Conservation (phyloP, 2,797 vertebrate genomes). For the Muscicapa striata region DNA sequence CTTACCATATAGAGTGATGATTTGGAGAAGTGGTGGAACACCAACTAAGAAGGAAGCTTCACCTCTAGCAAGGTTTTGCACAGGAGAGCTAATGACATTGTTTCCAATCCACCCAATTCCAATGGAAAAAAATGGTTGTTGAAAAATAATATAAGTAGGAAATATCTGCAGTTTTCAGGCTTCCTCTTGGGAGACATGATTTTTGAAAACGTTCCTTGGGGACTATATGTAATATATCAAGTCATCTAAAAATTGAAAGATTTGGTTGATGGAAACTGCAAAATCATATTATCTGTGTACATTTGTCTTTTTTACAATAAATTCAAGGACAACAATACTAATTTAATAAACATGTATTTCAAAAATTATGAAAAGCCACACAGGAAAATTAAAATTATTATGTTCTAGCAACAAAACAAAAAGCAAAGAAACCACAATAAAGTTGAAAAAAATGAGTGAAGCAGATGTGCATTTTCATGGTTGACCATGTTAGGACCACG, state of each 20-base stretch:
- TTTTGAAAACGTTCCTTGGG: background rate
- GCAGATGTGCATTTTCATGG: conserved; percentile 47
- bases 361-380: background rate
- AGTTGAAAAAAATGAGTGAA: conserved; percentile 25
- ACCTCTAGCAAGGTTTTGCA: background rate
- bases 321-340: background rate
- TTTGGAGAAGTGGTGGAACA: background rate
- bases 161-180: background rate
- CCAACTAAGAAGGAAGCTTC: background rate
- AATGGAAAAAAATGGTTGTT: background rate
- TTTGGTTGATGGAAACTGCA: background rate
- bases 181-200: background rate
- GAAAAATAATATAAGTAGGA: background rate
- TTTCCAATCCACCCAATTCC: background rate
- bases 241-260: background rate
- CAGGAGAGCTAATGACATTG: background rate
- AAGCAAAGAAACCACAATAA: conserved; percentile 51
- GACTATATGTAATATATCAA: background rate
- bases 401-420: background rate
- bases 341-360: background rate
- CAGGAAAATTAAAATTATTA: conserved; percentile 17
- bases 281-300: background rate
- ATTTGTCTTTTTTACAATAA: background rate
- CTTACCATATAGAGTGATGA: background rate
- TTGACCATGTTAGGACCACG: background rate